Percentiles rank a stretch among this genome's conserved stretches.
These are phyloP conservation scores for Synergus japonicus DNA, from an alignment of 2,888 invertebrate species.

Conservation along the genomic window DNA sequence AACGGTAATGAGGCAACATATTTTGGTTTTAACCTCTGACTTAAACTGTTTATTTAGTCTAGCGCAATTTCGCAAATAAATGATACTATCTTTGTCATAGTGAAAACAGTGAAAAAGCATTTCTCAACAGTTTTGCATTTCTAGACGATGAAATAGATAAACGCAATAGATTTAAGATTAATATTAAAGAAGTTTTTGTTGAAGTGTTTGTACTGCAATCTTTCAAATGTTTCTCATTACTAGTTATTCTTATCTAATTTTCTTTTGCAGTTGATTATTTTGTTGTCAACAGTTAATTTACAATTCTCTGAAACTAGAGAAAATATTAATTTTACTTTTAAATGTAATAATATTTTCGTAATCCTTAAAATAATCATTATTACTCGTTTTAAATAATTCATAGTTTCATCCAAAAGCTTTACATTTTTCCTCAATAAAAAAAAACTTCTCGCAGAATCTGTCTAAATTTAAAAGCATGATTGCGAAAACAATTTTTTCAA, in stretches of 20 bases:
- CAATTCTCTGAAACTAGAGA: not conserved
- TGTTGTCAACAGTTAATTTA: not conserved
- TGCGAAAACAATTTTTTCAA: not conserved
- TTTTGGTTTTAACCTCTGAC: conserved; percentile 16
- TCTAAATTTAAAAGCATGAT: not conserved
- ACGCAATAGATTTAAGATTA: not conserved
- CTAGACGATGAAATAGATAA: conserved; percentile 19
- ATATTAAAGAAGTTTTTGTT: not conserved
- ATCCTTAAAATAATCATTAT: not conserved
- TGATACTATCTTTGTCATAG: conserved; percentile 3
- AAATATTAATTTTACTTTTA: not conserved
- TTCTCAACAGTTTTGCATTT: conserved; percentile 16
- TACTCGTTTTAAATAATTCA: not conserved
- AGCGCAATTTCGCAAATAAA: conserved; percentile 14
- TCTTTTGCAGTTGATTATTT: not conserved
- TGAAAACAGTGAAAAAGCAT: not conserved
- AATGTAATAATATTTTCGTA: not conserved
- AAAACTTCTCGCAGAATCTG: not conserved
- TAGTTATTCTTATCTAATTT: not conserved
- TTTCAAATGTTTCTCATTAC: not conserved
- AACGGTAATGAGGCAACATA: not conserved
- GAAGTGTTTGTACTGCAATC: not conserved
- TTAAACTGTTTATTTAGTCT: conserved; percentile 20
- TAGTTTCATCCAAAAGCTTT: not conserved
- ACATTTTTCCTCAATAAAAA: not conserved